Evolutionary conservation across 1,140 invertebrate genomes (phyloP), one percentile per base, ranked within the genome.

Genomic region (Microplitis mediator): DNA sequence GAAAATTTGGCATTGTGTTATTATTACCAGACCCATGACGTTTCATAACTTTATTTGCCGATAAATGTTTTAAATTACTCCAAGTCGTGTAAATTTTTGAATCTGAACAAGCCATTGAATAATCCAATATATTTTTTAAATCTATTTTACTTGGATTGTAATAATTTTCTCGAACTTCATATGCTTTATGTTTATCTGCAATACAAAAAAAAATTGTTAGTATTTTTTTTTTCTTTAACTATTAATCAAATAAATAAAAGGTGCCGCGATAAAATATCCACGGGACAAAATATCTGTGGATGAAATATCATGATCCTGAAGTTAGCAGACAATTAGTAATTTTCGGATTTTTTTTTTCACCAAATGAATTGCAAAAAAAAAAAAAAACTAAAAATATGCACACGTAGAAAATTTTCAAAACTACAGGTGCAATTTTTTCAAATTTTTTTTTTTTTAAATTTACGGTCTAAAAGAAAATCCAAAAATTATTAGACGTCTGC

Each of bases 81-180:
- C 94, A 93, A 4, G 94, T 94, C 58, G 93, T 95, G 79, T 94
- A 93, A 74, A 90, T 89, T 75, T 92, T 92, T 68, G 92, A 92
- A 81, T 95, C 94, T 50, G 94, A 95, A 80, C 92, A 92, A 61
- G 92, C 92, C 93, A 96, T 95, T 70, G 93, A 93, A 65, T 90
- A 89, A 78, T 93, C 91, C 83, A 92, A 78, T 79, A 88, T 84
- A 63, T 82, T 83, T 75, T 83, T 85, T 23, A 85, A 76, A 35
- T 84, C 80, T 8, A 83, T 75, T 16, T 82, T 45, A 3, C 39
- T 75, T 71, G 81, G 82, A 11, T 80, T 81, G 62, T 83, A 85
- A 62, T 83, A 84, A 6, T 77, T 74, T 60, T 82, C 84, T 71
- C 79, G 76, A 3, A 74, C 64, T 56, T 83, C 82, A 62, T 79